Conservation (phyloP, 1,140 invertebrate species). For the Helicoverpa zea region DNA sequence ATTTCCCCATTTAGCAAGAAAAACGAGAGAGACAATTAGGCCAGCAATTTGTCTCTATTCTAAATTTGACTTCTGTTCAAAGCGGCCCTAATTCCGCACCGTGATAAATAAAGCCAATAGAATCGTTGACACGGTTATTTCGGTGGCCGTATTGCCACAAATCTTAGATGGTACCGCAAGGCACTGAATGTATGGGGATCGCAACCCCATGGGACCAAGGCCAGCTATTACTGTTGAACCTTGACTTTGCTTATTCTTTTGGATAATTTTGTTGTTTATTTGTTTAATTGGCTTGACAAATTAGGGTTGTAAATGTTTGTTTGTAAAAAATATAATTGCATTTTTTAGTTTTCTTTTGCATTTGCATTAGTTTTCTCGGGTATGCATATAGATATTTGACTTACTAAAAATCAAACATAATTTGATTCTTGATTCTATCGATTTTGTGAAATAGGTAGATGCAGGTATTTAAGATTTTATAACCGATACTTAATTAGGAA, state of each 20-base stretch:
- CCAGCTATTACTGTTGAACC: constrained; percentile 84
- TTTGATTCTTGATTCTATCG: too few relatives aligned
- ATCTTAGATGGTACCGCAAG: constrained; percentile 84
- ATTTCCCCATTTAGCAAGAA: neutral
- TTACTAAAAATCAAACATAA: too few relatives aligned
- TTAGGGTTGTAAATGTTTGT: neutral
- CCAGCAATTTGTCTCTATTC: neutral
- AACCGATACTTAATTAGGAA: too few relatives aligned
- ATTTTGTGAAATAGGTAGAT: too few relatives aligned
- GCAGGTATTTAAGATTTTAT: too few relatives aligned
- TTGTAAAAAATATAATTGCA: neutral
- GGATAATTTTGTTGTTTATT: constrained; percentile 40
- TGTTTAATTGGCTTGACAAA: neutral
- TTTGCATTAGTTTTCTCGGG: too few relatives aligned
- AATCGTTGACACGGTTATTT: constrained; percentile 71
- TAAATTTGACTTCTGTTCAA: neutral
- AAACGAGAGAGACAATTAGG: neutral
- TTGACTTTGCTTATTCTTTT: constrained; percentile 65
- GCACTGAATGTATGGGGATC: constrained; percentile 82
- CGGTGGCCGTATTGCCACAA: constrained; percentile 74
- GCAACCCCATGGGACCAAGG: constrained; percentile 71
- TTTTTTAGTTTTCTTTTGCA: too few relatives aligned
- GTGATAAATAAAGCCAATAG: constrained; percentile 73
- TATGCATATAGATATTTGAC: too few relatives aligned
- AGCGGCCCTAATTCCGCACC: constrained; percentile 9